Evolutionary conservation across 1,140 invertebrate species (phyloP).

Genomic region (Carposina sasakii): DNA sequence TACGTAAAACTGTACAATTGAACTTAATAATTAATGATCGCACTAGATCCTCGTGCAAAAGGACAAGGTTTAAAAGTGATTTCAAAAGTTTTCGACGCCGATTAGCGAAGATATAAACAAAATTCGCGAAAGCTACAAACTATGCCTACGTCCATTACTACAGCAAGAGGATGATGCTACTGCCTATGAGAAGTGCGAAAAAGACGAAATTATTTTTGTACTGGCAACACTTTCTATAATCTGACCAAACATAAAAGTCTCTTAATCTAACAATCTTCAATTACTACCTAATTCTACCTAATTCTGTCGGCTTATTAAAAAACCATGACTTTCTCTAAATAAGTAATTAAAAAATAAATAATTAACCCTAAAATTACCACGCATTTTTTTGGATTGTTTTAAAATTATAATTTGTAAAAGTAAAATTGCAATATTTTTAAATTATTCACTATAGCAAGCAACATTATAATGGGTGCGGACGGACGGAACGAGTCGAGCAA

Average conservation of each 20-base stretch:
- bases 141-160: conserved; percentile 62
- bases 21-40: conserved; percentile 38
- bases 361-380: too few species aligned
- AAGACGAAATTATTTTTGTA: conserved; percentile 58
- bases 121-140: conserved; percentile 53
- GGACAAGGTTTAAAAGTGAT: conserved; percentile 59
- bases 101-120: conserved; percentile 69
- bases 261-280: too few species aligned
- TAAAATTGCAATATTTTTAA: too few species aligned
- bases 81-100: conserved; percentile 64
- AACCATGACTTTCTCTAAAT: too few species aligned
- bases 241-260: conserved; percentile 19
- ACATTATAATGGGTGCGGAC: conserved; percentile 58
- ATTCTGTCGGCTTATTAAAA: conserved; percentile 25
- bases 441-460: conserved; percentile 27
- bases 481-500: conserved; percentile 39
- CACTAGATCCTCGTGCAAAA: conserved; percentile 53
- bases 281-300: too few species aligned
- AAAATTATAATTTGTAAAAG: too few species aligned
- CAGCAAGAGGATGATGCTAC: conserved; percentile 58
- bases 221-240: conserved; percentile 47
- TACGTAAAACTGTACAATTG: conserved; percentile 40
- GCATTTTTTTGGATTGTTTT: too few species aligned
- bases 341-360: too few species aligned
- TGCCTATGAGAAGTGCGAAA: conserved; percentile 58